These are phyloP conservation scores for Squalus acanthias DNA, from an alignment of 2,797 vertebrate species.

Conservation along the genomic window DNA sequence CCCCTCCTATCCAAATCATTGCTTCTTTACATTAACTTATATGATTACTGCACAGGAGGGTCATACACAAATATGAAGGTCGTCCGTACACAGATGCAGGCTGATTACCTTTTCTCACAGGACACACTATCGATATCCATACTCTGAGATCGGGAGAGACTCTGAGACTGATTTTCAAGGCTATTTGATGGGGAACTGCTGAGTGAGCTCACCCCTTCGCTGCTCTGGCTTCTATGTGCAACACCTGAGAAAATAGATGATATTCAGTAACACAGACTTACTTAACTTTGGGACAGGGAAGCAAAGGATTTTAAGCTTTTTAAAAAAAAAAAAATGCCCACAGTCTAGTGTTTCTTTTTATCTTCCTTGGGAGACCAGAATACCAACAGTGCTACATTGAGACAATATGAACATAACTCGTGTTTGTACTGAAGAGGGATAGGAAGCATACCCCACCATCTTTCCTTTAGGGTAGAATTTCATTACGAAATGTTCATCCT, in stretches of 20 bases:
- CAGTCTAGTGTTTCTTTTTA: not conserved
- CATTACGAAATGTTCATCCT: not conserved
- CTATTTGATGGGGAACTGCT: conserved; percentile 98
- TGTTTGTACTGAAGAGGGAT: not conserved
- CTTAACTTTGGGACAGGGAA: not conserved
- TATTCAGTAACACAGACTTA: not conserved
- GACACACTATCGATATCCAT: conserved; percentile 98
- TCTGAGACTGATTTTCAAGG: conserved; percentile 97
- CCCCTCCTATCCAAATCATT: not conserved
- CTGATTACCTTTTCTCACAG: conserved; percentile 92
- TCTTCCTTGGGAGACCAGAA: not conserved
- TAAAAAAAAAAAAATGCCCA: not conserved
- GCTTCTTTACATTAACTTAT: not conserved
- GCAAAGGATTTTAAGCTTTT: not conserved
- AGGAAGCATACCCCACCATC: not conserved
- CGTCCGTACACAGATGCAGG: not conserved
- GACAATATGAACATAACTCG: not conserved
- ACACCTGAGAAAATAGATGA: conserved; percentile 63
- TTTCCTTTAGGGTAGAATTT: not conserved
- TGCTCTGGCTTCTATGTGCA: conserved; percentile 95
- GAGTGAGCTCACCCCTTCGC: conserved; percentile 96
- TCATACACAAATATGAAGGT: not conserved
- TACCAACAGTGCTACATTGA: not conserved
- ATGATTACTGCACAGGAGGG: not conserved
- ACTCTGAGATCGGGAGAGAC: conserved; percentile 95